Conservation (phyloP, 2,113 vertebrate species). For the Caloenas nicobarica region DNA sequence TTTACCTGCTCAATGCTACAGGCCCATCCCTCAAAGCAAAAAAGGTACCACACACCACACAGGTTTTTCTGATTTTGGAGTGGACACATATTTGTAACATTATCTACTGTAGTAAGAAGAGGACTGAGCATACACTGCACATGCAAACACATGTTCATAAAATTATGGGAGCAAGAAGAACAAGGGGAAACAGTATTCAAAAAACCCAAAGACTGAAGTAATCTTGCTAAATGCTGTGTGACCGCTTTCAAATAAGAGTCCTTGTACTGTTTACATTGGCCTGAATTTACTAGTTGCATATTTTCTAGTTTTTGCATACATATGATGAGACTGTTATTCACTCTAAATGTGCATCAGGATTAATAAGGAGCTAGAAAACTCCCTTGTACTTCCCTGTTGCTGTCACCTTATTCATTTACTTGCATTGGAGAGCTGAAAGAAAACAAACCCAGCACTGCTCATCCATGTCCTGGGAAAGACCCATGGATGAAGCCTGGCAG, state of each 20-base stretch:
- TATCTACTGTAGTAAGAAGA: background rate
- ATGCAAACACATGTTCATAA: background rate
- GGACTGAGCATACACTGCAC: background rate
- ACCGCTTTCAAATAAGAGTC: background rate
- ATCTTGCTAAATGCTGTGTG: background rate
- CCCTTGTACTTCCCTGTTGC: background rate
- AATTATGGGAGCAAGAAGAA: background rate
- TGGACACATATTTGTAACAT: background rate
- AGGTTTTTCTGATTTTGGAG: background rate
- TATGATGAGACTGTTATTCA: background rate
- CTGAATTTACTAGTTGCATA: background rate
- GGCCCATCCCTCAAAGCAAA: background rate
- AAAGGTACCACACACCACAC: background rate
- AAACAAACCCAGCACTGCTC: background rate
- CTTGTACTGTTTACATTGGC: background rate
- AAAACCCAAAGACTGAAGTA: background rate
- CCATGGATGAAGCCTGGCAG: background rate
- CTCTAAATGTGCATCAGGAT: background rate
- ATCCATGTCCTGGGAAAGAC: background rate
- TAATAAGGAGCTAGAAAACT: background rate
- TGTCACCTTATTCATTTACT: background rate
- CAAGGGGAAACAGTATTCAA: background rate
- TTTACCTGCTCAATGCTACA: constrained; percentile 17
- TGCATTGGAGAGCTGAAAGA: background rate
- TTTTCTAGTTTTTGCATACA: background rate